Conservation (phyloP, 1,140 invertebrate genomes). For the Drosophila kohkoa region DNA sequence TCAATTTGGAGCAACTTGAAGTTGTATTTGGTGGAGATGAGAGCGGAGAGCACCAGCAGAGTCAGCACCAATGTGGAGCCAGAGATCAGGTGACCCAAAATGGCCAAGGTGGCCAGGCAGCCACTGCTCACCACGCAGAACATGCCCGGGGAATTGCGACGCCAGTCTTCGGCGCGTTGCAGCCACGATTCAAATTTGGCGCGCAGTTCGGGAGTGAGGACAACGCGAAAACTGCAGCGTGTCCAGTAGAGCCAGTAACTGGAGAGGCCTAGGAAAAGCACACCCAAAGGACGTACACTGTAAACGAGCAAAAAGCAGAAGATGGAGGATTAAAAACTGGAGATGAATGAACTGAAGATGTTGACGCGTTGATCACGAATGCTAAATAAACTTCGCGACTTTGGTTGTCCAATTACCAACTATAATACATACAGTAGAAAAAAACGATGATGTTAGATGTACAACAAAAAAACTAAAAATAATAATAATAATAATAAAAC, state of each 20-base stretch:
- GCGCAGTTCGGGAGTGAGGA: constrained; percentile 69
- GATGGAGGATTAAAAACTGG: background rate
- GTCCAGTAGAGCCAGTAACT: constrained; percentile 79
- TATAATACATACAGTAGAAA: background rate
- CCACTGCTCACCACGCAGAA: constrained; percentile 66
- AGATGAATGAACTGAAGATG: constrained; percentile 40
- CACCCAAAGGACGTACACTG: constrained; percentile 72
- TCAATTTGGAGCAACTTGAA: constrained; percentile 74
- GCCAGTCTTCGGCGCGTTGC: constrained; percentile 53
- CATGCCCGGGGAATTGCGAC: constrained; percentile 63
- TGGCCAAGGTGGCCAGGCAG: constrained; percentile 63
- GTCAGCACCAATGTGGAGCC: constrained; percentile 70
- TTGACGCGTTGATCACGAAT: constrained; percentile 41
- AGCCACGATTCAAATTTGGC: constrained; percentile 50
- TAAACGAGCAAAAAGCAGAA: constrained; percentile 25
- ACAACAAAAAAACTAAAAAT: too few species aligned
- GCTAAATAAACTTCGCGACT: constrained; percentile 10
- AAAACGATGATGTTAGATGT: constrained; percentile 1
- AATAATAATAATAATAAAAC: constrained; percentile 35
- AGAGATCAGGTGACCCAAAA: constrained; percentile 76
- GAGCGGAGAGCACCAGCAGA: constrained; percentile 63
- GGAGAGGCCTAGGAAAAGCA: constrained; percentile 71
- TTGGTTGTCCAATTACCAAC: constrained; percentile 4
- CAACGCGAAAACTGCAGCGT: constrained; percentile 71
- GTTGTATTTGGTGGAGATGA: constrained; percentile 76